Evolutionary conservation across 2,797 vertebrate species (phyloP), one percentile per base, ranked within the genome.

Genomic region (Anguilla marmorata): DNA sequence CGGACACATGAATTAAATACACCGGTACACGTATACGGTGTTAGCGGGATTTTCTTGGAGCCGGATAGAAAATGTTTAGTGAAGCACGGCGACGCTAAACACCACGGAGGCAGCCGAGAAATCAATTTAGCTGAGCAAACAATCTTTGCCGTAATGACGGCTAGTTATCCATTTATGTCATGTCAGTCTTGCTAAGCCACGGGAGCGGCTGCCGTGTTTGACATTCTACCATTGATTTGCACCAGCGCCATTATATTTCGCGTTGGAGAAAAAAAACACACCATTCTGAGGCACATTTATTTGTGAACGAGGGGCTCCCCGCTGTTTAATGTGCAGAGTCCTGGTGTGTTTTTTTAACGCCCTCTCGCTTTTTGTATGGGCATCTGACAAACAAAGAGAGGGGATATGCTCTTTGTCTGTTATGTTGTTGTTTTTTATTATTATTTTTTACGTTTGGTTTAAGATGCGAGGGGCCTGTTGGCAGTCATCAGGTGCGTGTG

Each of bases 61-160:
- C 95, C 93, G 93, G 93, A 94, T 93, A 95, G 94, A 95, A 85
- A 95, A 95, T 94, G 95, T 96, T 95, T 94, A 93, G 92, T 93
- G 91, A 93, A 95, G 93, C 91, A 91, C 95, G 96, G 92, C 91
- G 94, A 95, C 95, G 95, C 95, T 96, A 96, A 96, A 97, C 94
- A 96, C 94, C 95, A 96, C 95, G 96, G 95, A 94, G 96, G 95
- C 96, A 96, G 95, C 95, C 96, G 94, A 96, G 94, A 97, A 97
- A 97, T 97, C 96, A 97, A 97, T 97, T 97, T 96, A 97, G 96
- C 96, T 95, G 95, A 96, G 96, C 96, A 97, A 96, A 97, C 96
- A 97, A 96, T 96, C 96, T 97, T 95, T 95, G 95, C 95, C 96
- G 96, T 97, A 96, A 97, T 97, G 95, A 97, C 95, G 96, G 95